Evolutionary conservation across 1,140 invertebrate genomes (phyloP), one percentile per base, ranked within the genome.

Genomic region (Contarinia nasturtii): DNA sequence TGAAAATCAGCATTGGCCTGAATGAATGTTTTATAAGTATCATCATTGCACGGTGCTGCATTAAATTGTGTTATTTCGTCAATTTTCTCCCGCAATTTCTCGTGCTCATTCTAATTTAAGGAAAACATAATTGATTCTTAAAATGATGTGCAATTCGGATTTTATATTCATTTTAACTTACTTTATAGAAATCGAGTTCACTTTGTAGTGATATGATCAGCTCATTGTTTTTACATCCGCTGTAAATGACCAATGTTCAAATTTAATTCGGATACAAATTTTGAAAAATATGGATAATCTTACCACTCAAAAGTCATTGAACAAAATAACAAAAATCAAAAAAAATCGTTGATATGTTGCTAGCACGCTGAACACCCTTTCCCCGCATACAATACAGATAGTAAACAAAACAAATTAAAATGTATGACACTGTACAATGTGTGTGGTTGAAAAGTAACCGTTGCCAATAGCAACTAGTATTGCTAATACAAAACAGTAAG

Each of bases 151-250:
- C 38, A 15, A 14, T 38, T 46, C n/a, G 45, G n/a, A 27, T 27
- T 27, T 3, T 27, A 5, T 27, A 27, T 27, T 10, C 27, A 27
- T 27, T 27, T 27, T 3, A 10, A 5, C 4, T 33, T 49, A 53
- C 52, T 42, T 42, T 51, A 47, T 48, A 51, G 36, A 49, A 34
- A 38, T 50, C 46, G 14, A 53, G 33, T 38, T 51, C 49, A 37
- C 49, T 33, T 49, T 53, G 48, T 47, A 17, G 17, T 38, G 14
- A 38, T 38, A 38, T 7, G 37, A 18, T 38, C 14, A 38, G 14
- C 17, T 38, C 14, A 18, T n/a, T 38, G 17, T 18, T 5, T 5
- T n/a, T 38, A 12, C 37, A 38, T 18, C 14, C 17, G 14, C 17
- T 18, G 12, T 7, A 18, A 38, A 7, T n/a, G 14, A 38, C 3